Evolutionary conservation across 2,797 vertebrate genomes (phyloP), one percentile per base, ranked within the genome.

Genomic region (Sebastes steindachneri): DNA sequence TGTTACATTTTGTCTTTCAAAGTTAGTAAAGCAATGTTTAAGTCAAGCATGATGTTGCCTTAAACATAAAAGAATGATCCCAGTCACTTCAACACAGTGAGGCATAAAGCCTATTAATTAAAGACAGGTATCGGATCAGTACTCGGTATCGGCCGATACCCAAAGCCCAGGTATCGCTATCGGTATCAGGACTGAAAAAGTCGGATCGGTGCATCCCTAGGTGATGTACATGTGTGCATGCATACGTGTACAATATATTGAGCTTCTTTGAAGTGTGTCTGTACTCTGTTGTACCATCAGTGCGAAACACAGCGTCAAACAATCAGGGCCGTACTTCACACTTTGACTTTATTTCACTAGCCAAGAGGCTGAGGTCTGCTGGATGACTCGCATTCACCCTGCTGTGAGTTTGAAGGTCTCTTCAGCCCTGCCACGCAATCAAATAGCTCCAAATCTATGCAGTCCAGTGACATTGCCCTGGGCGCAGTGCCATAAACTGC

Each of bases 371-470:
- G 77, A 76, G 7, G 67, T 68, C 29, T 80, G 74, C 53, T 65
- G 41, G 31, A 82, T 89, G 83, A 89, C 70, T 91, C 78, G 79
- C 66, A 73, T 26, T 62, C 73, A 64, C 76, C 31, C 70, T 53
- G 67, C 66, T 82, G 73, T 26, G 59, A 53, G 63, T 76, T 75
- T 83, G 71, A 86, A 88, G 83, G 81, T 75, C 82, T 78, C 62
- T 77, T 73, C 41, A 77, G 67, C 25, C 31, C 45, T 55, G 54
- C 66, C 59, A 68, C 59, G 72, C 79, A 75, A 78, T 73, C 41
- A 80, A 77, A 85, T 59, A 59, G 55, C 64, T 64, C 67, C 23
- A 67, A 65, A 54, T 72, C 77, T 70, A 7, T 74, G 66, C 51
- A 55, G 66, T 67, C 59, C 65, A 69, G 74, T 80, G 73, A 84